These are phyloP conservation scores for Amyelois transitella DNA, from an alignment of 1,140 invertebrate genomes.

Conservation along the genomic window DNA sequence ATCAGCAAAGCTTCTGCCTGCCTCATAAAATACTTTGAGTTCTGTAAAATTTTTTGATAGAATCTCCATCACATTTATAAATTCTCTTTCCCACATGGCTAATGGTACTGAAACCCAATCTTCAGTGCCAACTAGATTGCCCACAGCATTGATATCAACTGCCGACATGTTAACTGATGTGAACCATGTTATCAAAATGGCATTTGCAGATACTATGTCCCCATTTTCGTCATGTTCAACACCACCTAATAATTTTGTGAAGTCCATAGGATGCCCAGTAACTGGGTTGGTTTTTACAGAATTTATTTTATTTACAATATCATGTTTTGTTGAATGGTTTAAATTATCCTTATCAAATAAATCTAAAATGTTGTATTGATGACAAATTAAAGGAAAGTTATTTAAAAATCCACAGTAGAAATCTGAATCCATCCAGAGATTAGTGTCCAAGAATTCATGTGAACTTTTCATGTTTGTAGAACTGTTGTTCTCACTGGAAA, in stretches of 20 bases:
- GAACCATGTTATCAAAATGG: conserved; percentile 78
- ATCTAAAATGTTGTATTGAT: conserved; percentile 80
- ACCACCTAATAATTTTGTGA: conserved; percentile 78
- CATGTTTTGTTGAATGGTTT: conserved; percentile 73
- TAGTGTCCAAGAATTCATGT: conserved; percentile 66
- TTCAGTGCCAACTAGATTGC: conserved; percentile 82
- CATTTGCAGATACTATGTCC: conserved; percentile 78
- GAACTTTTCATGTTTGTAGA: conserved; percentile 12
- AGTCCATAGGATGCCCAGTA: conserved; percentile 80
- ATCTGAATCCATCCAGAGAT: conserved; percentile 67
- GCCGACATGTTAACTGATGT: conserved; percentile 80
- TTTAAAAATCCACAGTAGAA: conserved; percentile 77
- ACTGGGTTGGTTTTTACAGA: conserved; percentile 76
- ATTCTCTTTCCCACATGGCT: conserved; percentile 80
- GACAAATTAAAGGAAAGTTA: conserved; percentile 76
- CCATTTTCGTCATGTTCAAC: conserved; percentile 75
- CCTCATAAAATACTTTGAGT: conserved; percentile 76
- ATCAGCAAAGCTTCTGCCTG: conserved; percentile 84
- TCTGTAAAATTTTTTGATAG: conserved; percentile 42
- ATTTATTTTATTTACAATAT: conserved; percentile 80
- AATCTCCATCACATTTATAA: conserved; percentile 72
- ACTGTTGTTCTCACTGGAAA: conserved; percentile 21
- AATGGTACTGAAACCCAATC: conserved; percentile 81
- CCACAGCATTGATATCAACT: conserved; percentile 78
- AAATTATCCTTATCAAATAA: conserved; percentile 81